Evolutionary conservation across 1,140 invertebrate species (phyloP), one percentile per base, ranked within the genome.

Genomic region (Pseudomyrmex concolor): DNA sequence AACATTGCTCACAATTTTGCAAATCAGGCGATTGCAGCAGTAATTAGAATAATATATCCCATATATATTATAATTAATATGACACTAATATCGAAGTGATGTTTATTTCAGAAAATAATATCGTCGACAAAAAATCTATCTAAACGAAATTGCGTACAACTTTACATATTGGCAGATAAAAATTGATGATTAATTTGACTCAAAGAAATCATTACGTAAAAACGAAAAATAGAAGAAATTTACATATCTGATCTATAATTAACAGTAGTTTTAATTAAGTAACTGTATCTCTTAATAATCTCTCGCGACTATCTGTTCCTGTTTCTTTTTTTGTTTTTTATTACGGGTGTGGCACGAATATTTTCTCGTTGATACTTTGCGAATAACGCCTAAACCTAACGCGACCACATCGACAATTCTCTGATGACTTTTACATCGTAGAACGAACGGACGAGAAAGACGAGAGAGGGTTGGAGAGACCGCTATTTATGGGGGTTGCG

Each of bases 401-500:
- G 19, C 15, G 15, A 25, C 71, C 12, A 22, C 59, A 62, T 59
- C 66, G 55, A 19, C 54, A 48, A 34, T 60, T 48, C 45, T 71
- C 13, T 15, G 66, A 70, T 48, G 64, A 80, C 43, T 80, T 70
- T 80, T 45, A 50, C 54, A 34, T 48, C 66, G 43, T 19, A 25
- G 22, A 48, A 10, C 17, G 57, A 71, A 83, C 71, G 48, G 12
- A 45, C n/a, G 17, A 22, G 50, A 68, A 15, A 34, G 64, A 50
- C 57, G 17, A 62, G 43, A 51, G 64, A 70, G 67, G 64, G 67
- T 74, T 34, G 34, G 34, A 74, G 59, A 59, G 17, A 17, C 2
- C 43, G 45, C 80, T 89, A 89, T 89, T 89, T 89, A 89, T 84
- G 77, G 80, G 88, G 85, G 63, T 89, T 83, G 88, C 71, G 85